These are phyloP conservation scores for Dione vanillae DNA, from an alignment of 2,888 invertebrate species.

Conservation along the genomic window DNA sequence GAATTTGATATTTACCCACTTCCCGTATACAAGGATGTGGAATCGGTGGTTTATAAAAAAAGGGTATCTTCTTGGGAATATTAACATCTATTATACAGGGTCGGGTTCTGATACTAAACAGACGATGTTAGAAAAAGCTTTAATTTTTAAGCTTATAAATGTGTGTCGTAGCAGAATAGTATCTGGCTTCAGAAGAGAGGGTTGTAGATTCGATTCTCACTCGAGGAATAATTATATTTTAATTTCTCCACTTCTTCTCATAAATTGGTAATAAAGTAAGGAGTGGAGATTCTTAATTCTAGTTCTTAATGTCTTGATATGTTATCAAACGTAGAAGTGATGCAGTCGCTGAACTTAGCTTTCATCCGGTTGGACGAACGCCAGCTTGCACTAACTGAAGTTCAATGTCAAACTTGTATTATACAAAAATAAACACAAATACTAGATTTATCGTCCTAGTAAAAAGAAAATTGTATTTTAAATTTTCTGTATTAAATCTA, in stretches of 20 bases:
- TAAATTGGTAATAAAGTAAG: no score
- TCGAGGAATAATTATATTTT: no score
- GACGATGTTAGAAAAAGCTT: not conserved
- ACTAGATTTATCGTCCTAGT: not conserved
- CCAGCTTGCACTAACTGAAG: not conserved
- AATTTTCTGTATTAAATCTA: no score
- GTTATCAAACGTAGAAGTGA: not conserved
- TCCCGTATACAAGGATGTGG: conserved; percentile 31
- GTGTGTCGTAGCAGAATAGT: no score
- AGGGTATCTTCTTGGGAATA: conserved; percentile 9
- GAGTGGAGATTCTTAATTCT: no score
- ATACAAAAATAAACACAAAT: not conserved
- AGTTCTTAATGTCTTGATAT: no score
- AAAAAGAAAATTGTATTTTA: no score
- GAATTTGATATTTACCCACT: not conserved
- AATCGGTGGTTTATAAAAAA: conserved; percentile 36
- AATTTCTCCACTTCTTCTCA: no score
- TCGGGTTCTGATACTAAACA: not conserved
- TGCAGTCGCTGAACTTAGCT: not conserved
- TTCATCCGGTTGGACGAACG: not conserved
- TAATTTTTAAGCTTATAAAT: no score
- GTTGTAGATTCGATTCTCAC: no score
- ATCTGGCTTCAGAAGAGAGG: no score
- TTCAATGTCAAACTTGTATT: conserved; percentile 1
- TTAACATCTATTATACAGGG: conserved; percentile 1